Evolutionary conservation across 2,113 vertebrate genomes (phyloP).

Genomic region (Phoenicopterus ruber): DNA sequence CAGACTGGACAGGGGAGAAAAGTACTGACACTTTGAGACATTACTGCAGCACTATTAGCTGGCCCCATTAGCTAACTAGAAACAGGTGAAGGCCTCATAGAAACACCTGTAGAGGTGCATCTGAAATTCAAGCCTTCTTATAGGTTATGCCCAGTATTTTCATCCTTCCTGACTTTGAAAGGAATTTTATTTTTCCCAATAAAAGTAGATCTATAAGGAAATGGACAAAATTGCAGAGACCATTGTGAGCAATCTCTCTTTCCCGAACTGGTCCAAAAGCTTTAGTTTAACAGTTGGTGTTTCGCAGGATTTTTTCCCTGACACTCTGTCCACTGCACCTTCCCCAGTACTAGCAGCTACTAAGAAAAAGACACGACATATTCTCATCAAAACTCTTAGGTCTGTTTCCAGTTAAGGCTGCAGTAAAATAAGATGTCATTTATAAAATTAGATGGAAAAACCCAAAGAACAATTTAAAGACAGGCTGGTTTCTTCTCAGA

Average conservation of each 20-base stretch:
- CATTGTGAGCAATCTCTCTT: background rate
- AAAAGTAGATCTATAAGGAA: background rate
- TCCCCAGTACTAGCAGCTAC: background rate
- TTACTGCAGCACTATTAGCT: background rate
- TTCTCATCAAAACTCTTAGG: constrained; percentile 11
- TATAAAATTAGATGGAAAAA: constrained; percentile 68
- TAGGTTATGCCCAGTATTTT: background rate
- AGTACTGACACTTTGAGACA: background rate
- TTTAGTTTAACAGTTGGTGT: background rate
- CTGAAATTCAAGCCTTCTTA: background rate
- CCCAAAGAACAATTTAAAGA: constrained; percentile 31
- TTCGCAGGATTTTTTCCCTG: background rate
- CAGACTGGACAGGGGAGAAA: background rate
- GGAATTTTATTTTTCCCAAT: background rate
- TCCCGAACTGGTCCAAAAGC: background rate
- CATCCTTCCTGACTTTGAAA: background rate
- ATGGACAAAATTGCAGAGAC: background rate
- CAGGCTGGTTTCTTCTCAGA: constrained; percentile 33
- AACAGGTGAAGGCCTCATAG: too few species aligned
- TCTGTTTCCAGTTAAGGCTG: constrained; percentile 58
- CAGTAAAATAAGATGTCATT: constrained; percentile 40
- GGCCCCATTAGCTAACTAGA: background rate
- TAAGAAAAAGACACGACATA: background rate
- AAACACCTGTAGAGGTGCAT: background rate
- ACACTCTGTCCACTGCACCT: background rate